Percentiles rank a stretch among this genome's conserved stretches.
Conservation (phyloP, 2,113 vertebrate species). For the Balaenoptera acutorostrata region DNA sequence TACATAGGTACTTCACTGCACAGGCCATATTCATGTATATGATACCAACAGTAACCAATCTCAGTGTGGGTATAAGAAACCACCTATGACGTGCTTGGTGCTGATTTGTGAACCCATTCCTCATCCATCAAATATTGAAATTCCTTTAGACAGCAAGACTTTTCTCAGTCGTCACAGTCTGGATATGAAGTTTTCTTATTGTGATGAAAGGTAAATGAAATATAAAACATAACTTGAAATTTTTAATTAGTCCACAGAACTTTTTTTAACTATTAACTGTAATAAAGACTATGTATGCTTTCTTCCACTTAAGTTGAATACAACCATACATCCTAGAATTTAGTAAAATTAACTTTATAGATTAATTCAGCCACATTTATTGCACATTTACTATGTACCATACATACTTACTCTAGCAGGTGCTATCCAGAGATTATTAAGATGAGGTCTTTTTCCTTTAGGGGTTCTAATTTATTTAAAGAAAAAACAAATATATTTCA, state of each 20-base stretch:
- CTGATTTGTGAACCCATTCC: conserved; percentile 97
- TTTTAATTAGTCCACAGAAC: neutral
- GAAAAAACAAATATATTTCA: neutral
- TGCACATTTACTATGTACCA: neutral
- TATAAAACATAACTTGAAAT: conserved; percentile 10
- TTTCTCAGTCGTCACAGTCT: conserved; percentile 98
- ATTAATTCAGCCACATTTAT: conserved; percentile 12
- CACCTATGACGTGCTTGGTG: conserved; percentile 91
- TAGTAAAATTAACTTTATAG: neutral
- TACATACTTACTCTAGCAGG: neutral
- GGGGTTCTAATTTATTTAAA: neutral
- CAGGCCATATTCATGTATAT: conserved; percentile 90
- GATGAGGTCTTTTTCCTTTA: conserved; percentile 5
- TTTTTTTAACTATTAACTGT: neutral
- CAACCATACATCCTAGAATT: neutral
- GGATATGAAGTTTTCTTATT: conserved; percentile 99
- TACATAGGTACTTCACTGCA: conserved; percentile 93
- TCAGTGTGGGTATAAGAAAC: conserved; percentile 86
- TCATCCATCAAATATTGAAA: conserved; percentile 97
- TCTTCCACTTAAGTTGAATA: neutral
- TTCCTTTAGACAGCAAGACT: conserved; percentile 96
- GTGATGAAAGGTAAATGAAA: conserved; percentile 92
- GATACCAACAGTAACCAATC: conserved; percentile 81
- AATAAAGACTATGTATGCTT: neutral
- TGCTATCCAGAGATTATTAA: neutral